Conservation (phyloP, 30 jellyfish, hydroid and myxozoan genomes). For the Euphysa ruthae region DNA sequence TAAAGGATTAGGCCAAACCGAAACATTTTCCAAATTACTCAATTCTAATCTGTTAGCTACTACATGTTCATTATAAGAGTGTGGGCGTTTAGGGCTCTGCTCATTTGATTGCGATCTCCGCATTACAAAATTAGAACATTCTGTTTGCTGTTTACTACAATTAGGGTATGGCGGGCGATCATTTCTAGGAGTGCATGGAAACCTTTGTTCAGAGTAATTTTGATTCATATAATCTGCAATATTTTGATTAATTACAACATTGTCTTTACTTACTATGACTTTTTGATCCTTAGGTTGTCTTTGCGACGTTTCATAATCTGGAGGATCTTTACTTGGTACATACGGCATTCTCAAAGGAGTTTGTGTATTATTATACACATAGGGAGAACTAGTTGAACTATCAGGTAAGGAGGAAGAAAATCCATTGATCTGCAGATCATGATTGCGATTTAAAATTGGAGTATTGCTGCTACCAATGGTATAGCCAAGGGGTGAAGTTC, state of each 20-base stretch:
- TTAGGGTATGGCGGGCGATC: conserved; percentile 27
- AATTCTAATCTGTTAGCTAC: too few species aligned
- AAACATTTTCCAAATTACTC: not conserved
- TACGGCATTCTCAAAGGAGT: too few species aligned
- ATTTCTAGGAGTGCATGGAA: conserved; percentile 26
- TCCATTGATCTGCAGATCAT: too few species aligned
- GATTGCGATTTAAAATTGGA: too few species aligned
- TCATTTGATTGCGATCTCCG: not conserved
- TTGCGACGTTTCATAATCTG: not conserved
- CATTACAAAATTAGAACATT: not conserved
- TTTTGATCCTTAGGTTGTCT: too few species aligned
- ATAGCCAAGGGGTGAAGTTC: too few species aligned
- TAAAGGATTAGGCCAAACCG: not conserved
- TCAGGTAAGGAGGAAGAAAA: too few species aligned
- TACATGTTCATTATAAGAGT: not conserved
- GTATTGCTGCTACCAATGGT: too few species aligned
- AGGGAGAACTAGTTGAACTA: too few species aligned
- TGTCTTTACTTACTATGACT: too few species aligned
- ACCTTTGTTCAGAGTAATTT: conserved; percentile 87
- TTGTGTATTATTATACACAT: too few species aligned
- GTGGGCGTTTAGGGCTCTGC: not conserved
- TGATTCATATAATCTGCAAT: conserved; percentile 66
- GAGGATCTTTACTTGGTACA: not conserved
- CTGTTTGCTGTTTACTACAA: not conserved
- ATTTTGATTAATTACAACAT: not conserved